These are phyloP conservation scores for Harpagifer antarcticus DNA, from an alignment of 2,797 vertebrate species.

Conservation along the genomic window DNA sequence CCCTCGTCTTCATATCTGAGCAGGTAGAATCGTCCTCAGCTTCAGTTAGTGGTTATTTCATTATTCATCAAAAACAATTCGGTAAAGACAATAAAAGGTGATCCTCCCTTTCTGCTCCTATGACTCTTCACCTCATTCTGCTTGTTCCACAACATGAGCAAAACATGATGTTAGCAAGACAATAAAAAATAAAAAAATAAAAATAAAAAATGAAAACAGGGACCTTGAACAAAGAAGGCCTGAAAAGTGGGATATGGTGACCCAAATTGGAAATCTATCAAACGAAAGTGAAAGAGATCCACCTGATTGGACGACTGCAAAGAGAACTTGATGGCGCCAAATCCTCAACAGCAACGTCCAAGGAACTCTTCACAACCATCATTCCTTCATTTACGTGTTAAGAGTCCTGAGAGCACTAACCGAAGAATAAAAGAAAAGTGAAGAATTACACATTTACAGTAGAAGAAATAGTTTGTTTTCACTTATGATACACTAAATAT, in stretches of 20 bases:
- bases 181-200: constrained; percentile 30
- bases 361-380: constrained; percentile 70
- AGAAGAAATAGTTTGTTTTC: constrained; percentile 89
- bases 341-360: constrained; percentile 63
- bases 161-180: constrained; percentile 67
- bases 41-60: constrained; percentile 89
- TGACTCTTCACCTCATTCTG: constrained; percentile 39
- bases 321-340: constrained; percentile 60
- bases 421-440: constrained; percentile 87
- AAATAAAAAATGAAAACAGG: constrained; percentile 34
- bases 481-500: constrained; percentile 98
- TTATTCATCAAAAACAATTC: constrained; percentile 62
- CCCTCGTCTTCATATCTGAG: constrained; percentile 57
- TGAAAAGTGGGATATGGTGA: constrained; percentile 67
- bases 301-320: constrained; percentile 65
- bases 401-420: constrained; percentile 99
- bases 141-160: constrained; percentile 53
- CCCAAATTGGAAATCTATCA: constrained; percentile 54
- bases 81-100: constrained; percentile 50
- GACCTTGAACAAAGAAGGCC: constrained; percentile 64
- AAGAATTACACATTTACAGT: constrained; percentile 96
- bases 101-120: constrained; percentile 57
- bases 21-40: constrained; percentile 74
- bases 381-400: constrained; percentile 88
- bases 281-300: constrained; percentile 68